Base-by-base conservation (phyloP, 2,888 invertebrate species). In the Aleiodes alternator region DNA sequence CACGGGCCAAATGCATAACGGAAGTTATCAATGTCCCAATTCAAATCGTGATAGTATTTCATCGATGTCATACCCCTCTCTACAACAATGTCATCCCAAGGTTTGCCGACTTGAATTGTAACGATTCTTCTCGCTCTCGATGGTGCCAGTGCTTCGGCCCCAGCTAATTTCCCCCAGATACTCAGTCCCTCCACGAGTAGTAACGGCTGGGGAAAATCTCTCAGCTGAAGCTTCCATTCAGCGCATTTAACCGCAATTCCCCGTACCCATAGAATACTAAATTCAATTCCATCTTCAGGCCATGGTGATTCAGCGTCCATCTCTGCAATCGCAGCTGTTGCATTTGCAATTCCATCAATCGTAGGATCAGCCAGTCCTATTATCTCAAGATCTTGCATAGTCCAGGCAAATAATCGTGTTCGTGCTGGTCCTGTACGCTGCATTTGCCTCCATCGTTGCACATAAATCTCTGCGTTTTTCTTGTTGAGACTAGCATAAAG, bases 1-100 rank as follows among this genome's bases (percentile, higher is more conserved):
- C 99, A 99, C 0, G 99, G 98, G 0, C 99, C 99, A 87, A 99
- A 99, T 0, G 98, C 98, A 88, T 98, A 96, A 86, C 95, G 95
- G 51, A 94, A 96, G 81, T 95, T 94, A 71, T 96, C 94, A 84
- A 97, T 94, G 88, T 98, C 97, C 91, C 97, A 97, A 90, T 97
- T 97, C 75, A 99, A 93, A 90, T 99, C 99, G 90, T 99, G 98
- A 90, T 98, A 99, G 91, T 97, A 98, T 90, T 99, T 99, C 56
- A 99, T 91, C 0, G 98, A 94, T 69, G 97, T 95, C 96, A 99
- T 97, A 81, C 95, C 95, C 73, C 99, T 92, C 88, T 98, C 95
- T 11, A 99, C 93, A n/a, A 92, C 92, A 79, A 93, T 93, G 14
- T 93, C 91, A 23, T 95, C 95, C 93, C 97, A 99, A 0, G 98